These are phyloP conservation scores for Clostera curtula DNA, from an alignment of 2,888 invertebrate species.

Conservation along the genomic window DNA sequence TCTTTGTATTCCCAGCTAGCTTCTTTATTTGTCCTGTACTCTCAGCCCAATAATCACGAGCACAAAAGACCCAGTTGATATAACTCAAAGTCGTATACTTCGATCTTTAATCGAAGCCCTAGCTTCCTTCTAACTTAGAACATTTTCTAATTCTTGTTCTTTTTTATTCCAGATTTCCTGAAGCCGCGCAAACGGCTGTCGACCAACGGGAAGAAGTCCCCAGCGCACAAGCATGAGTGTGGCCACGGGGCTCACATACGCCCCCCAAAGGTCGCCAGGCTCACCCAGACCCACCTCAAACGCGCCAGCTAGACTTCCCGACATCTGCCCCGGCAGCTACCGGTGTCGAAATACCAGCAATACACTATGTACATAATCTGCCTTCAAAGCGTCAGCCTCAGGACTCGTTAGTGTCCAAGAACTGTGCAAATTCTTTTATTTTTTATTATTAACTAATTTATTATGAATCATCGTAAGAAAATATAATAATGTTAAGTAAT, in stretches of 20 bases:
- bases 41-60: too few relatives aligned
- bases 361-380: too few relatives aligned
- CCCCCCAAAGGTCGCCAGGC: constrained; percentile 64
- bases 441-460: constrained; percentile 59
- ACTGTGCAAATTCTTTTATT: constrained; percentile 57
- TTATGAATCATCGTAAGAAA: constrained; percentile 31
- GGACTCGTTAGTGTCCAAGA: constrained; percentile 25
- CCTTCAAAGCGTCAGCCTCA: constrained; percentile 25
- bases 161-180: constrained; percentile 78
- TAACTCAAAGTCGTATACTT: too few relatives aligned
- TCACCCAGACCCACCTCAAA: constrained; percentile 57
- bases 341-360: constrained; percentile 8
- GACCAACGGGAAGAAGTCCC: constrained; percentile 66
- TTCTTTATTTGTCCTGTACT: too few relatives aligned
- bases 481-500: constrained; percentile 68
- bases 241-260: constrained; percentile 63
- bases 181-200: constrained; percentile 77
- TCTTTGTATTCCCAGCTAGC: too few relatives aligned
- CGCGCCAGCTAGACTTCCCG: constrained; percentile 54
- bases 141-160: constrained; percentile 16
- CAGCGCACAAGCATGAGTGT: constrained; percentile 62
- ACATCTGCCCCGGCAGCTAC: constrained; percentile 29
- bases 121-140: too few relatives aligned
- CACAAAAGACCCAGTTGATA: too few relatives aligned
- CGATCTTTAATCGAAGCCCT: too few relatives aligned